Evolutionary conservation across 1,140 invertebrate genomes (phyloP).

Genomic region (Drosophila kepulauana): DNA sequence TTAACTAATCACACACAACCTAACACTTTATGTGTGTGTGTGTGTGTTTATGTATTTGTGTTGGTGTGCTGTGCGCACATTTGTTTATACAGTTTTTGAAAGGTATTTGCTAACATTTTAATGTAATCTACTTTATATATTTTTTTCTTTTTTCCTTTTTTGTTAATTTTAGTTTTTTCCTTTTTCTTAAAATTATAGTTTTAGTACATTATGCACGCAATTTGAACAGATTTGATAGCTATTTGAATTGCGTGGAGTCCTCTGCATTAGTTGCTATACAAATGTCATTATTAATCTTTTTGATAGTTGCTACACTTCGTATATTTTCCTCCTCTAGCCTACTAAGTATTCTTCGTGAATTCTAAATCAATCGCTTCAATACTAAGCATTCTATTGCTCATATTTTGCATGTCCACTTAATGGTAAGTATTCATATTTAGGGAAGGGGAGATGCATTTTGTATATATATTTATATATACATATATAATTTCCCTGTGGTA

Average conservation of each 20-base stretch:
- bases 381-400: conserved; percentile 26
- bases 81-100: conserved; percentile 69
- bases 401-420: conserved; percentile 29
- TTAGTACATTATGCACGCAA: conserved; percentile 19
- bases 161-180: conserved; percentile 26
- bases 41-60: not conserved
- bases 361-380: not conserved
- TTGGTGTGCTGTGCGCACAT: conserved; percentile 59
- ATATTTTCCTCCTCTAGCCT: not conserved
- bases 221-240: conserved; percentile 13
- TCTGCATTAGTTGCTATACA: conserved; percentile 22
- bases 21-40: not conserved
- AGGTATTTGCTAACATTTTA: conserved; percentile 69
- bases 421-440: conserved; percentile 25
- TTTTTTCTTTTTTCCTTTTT: conserved; percentile 35
- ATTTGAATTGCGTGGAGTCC: conserved; percentile 24
- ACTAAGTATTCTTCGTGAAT: not conserved
- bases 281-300: conserved; percentile 38
- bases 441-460: conserved; percentile 6
- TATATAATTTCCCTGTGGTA: conserved; percentile 33
- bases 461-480: conserved; percentile 27
- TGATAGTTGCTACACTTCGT: conserved; percentile 33
- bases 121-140: conserved; percentile 32
- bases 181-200: conserved; percentile 39
- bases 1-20: conserved; percentile 65